Evolutionary conservation across 2,888 invertebrate genomes (phyloP).

Genomic region (Erpobdella octoculata): DNA sequence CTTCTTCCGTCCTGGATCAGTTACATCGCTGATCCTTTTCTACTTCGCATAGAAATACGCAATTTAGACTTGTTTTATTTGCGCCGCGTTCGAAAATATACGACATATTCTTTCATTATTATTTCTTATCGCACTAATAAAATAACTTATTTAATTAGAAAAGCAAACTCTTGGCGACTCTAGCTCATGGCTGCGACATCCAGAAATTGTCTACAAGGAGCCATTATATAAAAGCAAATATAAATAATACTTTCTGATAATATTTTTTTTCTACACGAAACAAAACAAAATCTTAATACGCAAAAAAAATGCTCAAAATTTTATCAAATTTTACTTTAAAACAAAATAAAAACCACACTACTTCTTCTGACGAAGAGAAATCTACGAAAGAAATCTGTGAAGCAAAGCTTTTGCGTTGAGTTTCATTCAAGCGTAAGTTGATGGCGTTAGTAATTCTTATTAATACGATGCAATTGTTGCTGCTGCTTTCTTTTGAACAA

Average conservation of each 20-base stretch:
- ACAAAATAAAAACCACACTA: slow-evolving; percentile 1
- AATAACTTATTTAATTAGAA: too few species aligned
- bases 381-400: not conserved
- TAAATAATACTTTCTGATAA: not conserved
- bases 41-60: too few species aligned
- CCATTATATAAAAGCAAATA: slow-evolving; percentile 3
- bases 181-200: too few species aligned
- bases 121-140: too few species aligned
- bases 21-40: too few species aligned
- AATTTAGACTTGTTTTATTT: too few species aligned
- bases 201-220: too few species aligned
- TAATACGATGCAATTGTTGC: not conserved
- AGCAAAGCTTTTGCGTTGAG: not conserved
- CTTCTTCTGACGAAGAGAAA: not conserved
- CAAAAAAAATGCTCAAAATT: not conserved
- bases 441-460: not conserved
- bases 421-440: not conserved
- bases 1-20: too few species aligned
- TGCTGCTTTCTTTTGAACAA: not conserved
- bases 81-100: too few species aligned
- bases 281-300: not conserved
- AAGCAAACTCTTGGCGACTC: too few species aligned
- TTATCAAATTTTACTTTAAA: not conserved
- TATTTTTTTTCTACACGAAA: not conserved
- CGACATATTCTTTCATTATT: too few species aligned